Conservation (phyloP, 53 echinoderm and acorn worm species). For the Echinometra lucunter region DNA sequence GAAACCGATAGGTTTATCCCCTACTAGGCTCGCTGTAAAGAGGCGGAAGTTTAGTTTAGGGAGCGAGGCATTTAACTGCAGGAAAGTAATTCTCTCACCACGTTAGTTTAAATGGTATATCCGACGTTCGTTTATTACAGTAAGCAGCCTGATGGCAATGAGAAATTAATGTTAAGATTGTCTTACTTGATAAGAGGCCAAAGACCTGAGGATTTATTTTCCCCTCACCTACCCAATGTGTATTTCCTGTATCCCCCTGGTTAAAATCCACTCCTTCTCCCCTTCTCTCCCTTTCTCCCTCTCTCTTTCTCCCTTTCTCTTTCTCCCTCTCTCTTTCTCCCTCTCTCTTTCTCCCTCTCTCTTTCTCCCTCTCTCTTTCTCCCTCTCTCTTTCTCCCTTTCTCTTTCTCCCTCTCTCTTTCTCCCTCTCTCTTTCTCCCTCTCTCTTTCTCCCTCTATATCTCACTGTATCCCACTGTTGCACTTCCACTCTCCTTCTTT, state of each 20-base stretch:
- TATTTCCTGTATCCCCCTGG: not conserved
- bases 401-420: too few relatives aligned
- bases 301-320: not conserved
- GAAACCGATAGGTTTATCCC: not conserved
- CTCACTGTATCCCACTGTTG: too few relatives aligned
- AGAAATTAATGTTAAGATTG: slow-evolving; percentile 38
- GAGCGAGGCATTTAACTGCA: slow-evolving; percentile 44
- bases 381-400: too few relatives aligned
- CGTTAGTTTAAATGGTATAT: slow-evolving; percentile 14
- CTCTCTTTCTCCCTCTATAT: not conserved
- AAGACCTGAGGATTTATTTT: not conserved
- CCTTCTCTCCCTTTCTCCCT: too few relatives aligned
- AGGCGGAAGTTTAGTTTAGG: slow-evolving; percentile 12
- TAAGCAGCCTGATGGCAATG: slow-evolving; percentile 15
- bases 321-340: not conserved
- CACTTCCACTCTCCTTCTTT: too few relatives aligned
- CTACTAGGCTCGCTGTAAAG: not conserved
- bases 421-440: not conserved
- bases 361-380: too few relatives aligned
- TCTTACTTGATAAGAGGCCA: slow-evolving; percentile 22
- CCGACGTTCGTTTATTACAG: slow-evolving; percentile 8
- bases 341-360: not conserved
- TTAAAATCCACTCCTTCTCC: not conserved
- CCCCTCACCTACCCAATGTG: not conserved
- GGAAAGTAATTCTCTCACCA: slow-evolving; percentile 52